Base-by-base conservation (phyloP, 2,797 vertebrate genomes). In the Bufotes viridis region DNA sequence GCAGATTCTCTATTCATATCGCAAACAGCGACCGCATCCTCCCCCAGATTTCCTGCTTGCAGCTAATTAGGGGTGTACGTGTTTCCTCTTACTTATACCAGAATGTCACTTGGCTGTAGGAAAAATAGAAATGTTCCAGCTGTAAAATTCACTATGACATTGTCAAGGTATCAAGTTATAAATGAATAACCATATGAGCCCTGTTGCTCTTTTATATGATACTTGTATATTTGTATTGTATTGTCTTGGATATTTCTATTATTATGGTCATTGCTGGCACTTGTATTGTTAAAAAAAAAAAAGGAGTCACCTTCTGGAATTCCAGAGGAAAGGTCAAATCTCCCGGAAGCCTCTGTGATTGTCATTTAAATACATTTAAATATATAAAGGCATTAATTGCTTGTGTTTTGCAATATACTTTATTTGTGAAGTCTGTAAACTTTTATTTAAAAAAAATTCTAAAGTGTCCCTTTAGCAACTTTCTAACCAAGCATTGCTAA, bases 111-210 rank as follows among this genome's bases (percentile, higher is more conserved):
- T 85, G 63, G 14, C 42, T 85, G 67, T 57, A 78, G 69, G 82
- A 83, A 74, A 78, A 22, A 72, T 69, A 78, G 53, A 24, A 70
- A 63, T 42, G 49, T 22, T 24, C 57, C 85, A 83, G 82, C 88
- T 87, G 88, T 87, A 84, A 87, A 89, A 83, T 10, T 83, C 11
- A 29, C 58, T 58, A 79, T 57, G 81, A 55, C 61, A 58, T 13
- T 22, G 67, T 53, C 22, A 51, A n/a, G 11, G 15, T 29, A 55
- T 70, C 15, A 69, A 18, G 20, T 60, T 34, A 81, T 72, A 42
- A 82, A 57, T 70, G 51, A 82, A 86, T 60, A 81, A 82, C 53
- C 80, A 70, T 29, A n/a, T 78, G 53, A 51, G 29, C 0, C 79
- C 57, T 7, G 22, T 29, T 20, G 42, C 51, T 72, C 24, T 69